Conservation (phyloP, 2,113 vertebrate genomes). For the Oriolus oriolus region DNA sequence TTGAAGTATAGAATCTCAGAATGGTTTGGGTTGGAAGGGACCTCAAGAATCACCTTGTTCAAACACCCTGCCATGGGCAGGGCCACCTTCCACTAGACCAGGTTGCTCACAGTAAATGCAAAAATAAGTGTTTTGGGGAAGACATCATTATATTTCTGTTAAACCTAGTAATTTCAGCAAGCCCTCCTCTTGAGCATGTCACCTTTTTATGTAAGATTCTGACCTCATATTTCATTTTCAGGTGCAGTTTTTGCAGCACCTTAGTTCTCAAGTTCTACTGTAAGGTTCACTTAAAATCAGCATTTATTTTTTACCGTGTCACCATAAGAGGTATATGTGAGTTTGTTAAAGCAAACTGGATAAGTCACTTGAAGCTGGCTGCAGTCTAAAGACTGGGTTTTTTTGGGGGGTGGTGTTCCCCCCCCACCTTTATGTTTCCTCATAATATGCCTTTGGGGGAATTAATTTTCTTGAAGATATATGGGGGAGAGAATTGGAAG, state of each 20-base stretch:
- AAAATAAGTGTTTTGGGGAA: neutral
- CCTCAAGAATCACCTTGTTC: neutral
- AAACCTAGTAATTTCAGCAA: neutral
- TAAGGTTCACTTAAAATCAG: neutral
- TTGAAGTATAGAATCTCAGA: neutral
- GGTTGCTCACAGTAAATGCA: neutral
- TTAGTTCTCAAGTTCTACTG: neutral
- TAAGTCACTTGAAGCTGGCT: neutral
- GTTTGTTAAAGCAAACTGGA: neutral
- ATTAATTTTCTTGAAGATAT: neutral
- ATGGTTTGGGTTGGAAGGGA: neutral
- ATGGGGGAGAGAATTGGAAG: neutral
- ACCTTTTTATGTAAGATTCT: neutral
- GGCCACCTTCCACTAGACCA: neutral
- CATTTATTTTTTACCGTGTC: neutral
- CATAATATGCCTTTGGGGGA: neutral
- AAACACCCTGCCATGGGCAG: neutral
- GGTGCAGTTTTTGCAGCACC: neutral
- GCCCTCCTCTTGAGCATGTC: neutral
- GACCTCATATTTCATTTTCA: neutral
- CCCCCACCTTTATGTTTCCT: accelerated
- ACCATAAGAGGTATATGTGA: neutral
- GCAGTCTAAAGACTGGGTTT: neutral
- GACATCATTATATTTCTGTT: neutral
- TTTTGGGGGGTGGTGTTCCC: neutral